Conservation (phyloP, 1,140 invertebrate species). For the Trachymyrmex cornetzi region DNA sequence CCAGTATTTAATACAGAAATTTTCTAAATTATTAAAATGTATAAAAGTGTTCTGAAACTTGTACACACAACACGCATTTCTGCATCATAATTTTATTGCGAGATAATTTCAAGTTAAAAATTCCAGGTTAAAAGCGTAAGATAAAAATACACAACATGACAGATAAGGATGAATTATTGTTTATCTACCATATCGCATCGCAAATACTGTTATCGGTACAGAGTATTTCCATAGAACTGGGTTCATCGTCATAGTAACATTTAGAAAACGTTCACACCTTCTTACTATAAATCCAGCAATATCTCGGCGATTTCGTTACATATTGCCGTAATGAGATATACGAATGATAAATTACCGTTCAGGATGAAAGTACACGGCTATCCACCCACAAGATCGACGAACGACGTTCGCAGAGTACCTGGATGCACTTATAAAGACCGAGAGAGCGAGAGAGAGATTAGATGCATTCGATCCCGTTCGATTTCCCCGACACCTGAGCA, state of each 20-base stretch:
- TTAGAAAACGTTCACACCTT: constrained; percentile 32
- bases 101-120: constrained; percentile 12
- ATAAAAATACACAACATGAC: not conserved
- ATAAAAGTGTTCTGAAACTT: not conserved
- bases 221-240: constrained; percentile 11
- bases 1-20: not conserved
- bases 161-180: constrained; percentile 38
- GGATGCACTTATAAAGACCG: not conserved
- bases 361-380: not conserved
- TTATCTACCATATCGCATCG: not conserved
- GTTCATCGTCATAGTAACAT: constrained; percentile 28
- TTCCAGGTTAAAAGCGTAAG: not conserved
- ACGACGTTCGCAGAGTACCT: constrained; percentile 8
- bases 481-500: constrained; percentile 20
- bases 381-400: not conserved
- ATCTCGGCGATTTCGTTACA: constrained; percentile 28
- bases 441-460: constrained; percentile 17
- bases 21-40: not conserved
- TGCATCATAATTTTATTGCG: not conserved
- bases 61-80: not conserved
- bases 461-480: not conserved
- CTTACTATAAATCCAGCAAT: constrained; percentile 12
- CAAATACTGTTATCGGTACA: constrained; percentile 3
- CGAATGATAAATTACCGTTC: constrained; percentile 41
- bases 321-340: constrained; percentile 22